Conservation (phyloP, 2,888 invertebrate species). For the Dorcus hopei region DNA sequence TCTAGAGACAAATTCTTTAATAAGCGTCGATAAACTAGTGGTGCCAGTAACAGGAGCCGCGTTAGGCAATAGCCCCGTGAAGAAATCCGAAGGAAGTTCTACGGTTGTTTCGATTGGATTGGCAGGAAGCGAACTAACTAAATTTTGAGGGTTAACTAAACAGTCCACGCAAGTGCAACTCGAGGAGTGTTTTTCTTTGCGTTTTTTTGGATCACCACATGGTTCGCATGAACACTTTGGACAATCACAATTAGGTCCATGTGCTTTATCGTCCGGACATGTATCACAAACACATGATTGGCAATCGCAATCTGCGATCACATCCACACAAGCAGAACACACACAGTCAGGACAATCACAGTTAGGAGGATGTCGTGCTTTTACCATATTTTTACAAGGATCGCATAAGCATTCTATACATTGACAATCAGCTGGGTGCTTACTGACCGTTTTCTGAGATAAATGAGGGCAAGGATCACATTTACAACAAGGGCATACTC, state of each 20-base stretch:
- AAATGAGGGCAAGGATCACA: conserved; percentile 4
- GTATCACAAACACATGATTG: not conserved
- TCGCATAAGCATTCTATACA: conserved; percentile 19
- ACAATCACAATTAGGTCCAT: conserved; percentile 7
- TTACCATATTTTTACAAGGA: conserved; percentile 10
- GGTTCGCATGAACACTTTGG: conserved; percentile 6
- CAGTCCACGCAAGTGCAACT: not conserved
- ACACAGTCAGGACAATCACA: conserved; percentile 14
- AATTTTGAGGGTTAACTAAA: not conserved
- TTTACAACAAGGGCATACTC: no score
- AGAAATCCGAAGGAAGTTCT: no score
- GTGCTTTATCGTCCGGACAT: not conserved
- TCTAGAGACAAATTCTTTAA: no score
- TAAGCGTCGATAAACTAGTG: no score
- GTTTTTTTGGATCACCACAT: conserved; percentile 4
- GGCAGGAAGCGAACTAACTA: no score
- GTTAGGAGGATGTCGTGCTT: conserved; percentile 6
- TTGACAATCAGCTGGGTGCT: conserved; percentile 17
- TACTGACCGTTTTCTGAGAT: not conserved
- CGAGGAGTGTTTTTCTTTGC: not conserved
- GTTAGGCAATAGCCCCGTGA: no score
- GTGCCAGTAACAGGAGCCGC: no score
- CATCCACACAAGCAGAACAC: conserved; percentile 16
- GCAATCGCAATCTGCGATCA: not conserved
- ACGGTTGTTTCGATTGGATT: no score